Percentiles rank a stretch among this genome's conserved stretches.
These are phyloP conservation scores for Prionailurus bengalensis DNA, from an alignment of 2,113 vertebrate species.

Conservation along the genomic window DNA sequence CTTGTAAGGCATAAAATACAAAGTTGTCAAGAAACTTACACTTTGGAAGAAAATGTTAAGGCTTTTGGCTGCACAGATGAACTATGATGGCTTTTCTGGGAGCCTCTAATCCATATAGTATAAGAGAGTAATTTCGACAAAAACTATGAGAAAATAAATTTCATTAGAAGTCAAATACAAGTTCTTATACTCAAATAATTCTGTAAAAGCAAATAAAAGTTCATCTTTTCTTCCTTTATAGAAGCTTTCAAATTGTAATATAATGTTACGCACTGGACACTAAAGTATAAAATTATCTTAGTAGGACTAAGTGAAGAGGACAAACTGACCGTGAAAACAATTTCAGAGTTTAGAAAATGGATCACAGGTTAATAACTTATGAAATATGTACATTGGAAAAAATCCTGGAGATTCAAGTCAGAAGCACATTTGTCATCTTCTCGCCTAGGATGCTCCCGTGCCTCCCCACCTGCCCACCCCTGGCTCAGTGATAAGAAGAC, in stretches of 20 bases:
- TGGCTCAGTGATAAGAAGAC: neutral
- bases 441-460: neutral
- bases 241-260: neutral
- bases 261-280: neutral
- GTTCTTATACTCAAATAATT: neutral
- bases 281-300: neutral
- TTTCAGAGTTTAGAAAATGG: neutral
- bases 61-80: neutral
- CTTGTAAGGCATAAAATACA: neutral
- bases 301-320: neutral
- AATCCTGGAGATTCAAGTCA: neutral
- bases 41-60: neutral
- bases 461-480: fast-evolving
- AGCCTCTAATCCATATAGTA: neutral
- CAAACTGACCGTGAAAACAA: neutral
- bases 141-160: neutral
- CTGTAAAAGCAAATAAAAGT: neutral
- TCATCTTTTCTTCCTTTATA: neutral
- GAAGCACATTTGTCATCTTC: neutral
- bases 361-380: neutral
- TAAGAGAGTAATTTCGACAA: neutral
- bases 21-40: neutral
- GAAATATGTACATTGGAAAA: neutral
- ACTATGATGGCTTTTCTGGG: neutral
- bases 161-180: neutral